Base-by-base conservation (phyloP, 92 coral and sea anemone species). In the Zoanthus solanderi region DNA sequence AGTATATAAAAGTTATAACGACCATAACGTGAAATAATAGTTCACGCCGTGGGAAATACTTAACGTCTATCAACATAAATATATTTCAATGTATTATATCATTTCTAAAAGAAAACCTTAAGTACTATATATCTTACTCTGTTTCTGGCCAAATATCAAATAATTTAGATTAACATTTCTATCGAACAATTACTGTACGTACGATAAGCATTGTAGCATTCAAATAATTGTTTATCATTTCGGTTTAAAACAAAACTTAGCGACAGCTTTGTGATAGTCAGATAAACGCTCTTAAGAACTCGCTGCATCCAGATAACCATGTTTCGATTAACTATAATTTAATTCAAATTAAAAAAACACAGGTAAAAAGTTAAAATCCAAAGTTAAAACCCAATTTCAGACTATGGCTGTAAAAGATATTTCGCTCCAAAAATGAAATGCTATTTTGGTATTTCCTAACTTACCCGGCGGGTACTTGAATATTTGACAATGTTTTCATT, bases 401-500 rank as follows among this genome's bases (percentile, higher is more conserved):
- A 54, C 82, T 77, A 53, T 77, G 68, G 13, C 28, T 52, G 29
- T 77, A 3, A 31, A 31, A 15, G 30, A 10, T 63, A 7, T 18
- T 80, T 65, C 44, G 44, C 23, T 46, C 6, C 34, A 63, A 81
- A 23, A 65, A 16, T 42, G 45, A 16, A 32, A 71, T 65, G 6
- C 75, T 77, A 66, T 81, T 61, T 45, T 37, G 18, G 44, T 37
- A 69, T 80, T 63, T 9, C 63, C 56, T n/a, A 17, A 66, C 45
- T 11, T 12, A 47, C 85, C 85, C 75, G 29, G 75, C 46, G 85
- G 85, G 58, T 13, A 46, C 66, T 65, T 46, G 66, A 81, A 81
- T 65, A 12, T 66, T 81, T 73, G 74, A 81, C 75, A 66, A 66
- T 81, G 75, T 48, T 23, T 67, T 81, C 85, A 81, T 81, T 29